Base-by-base conservation (phyloP, 1,140 invertebrate species). In the Ditylenchus dipsaci region DNA sequence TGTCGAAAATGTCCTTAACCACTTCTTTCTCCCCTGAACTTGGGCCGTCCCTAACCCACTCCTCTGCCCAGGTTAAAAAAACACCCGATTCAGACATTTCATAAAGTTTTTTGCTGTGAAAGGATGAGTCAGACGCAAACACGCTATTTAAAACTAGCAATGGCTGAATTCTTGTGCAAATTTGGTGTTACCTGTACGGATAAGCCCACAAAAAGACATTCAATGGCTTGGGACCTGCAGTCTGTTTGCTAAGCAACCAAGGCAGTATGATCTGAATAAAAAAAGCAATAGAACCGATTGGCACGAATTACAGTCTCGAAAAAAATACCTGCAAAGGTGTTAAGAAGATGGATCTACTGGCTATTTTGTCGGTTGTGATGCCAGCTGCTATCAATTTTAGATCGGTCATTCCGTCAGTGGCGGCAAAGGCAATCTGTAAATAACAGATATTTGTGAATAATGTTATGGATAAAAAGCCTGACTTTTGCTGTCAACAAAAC, bases 321-420 rank as follows among this genome's bases (percentile, higher is more conserved):
- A 59, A 59, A 21, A 33, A n/a, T 33, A 61, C 63, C 27, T 71
- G 95, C 29, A 99, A 90, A 26, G 78, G 78, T 1, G 79, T 82
- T 11, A 80, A 63, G 27, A 80, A 80, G 19, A 80, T 68, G 38
- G 83, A 85, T 77, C 98, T 86, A 47, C 97, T 83, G 0, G 94
- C 95, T 58, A 99, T 84, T 72, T 91, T 90, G 82, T 97, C 94
- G 82, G 95, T 95, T 0, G 93, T 92, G 53, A 99, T 90, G 29
- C 96, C 95, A 0, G 60, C 71, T 43, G 65, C 67, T 30, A 75
- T 75, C 42, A 75, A 45, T 85, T 98, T 98, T 60, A 99, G 86
- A 33, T 90, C 90, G 21, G 94, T 94, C 0, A 97, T 91, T 30
- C 91, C 88, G 86, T 99, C 96, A 72, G 90, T 89, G n/a, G 94